Percentiles rank a stretch among this genome's conserved stretches.
Conservation (phyloP, 2,888 invertebrate genomes). For the Beris morrisii region DNA sequence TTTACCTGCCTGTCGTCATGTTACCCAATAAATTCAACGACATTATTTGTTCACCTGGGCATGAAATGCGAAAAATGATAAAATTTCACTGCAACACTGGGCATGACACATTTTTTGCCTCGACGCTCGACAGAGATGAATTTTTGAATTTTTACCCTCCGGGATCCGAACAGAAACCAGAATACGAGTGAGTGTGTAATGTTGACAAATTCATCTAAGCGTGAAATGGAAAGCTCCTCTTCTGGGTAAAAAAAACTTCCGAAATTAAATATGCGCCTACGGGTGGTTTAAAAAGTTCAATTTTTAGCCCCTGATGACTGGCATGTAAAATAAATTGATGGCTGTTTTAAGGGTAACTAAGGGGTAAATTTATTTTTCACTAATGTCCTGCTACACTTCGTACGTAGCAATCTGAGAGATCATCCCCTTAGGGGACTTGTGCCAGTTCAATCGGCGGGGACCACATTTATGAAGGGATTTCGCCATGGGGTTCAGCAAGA, state of each 20-base stretch:
- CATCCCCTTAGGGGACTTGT: too few relatives aligned
- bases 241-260: slow-evolving; percentile 8
- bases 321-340: too few relatives aligned
- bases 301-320: too few relatives aligned
- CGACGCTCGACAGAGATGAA: background rate
- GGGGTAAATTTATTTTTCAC: too few relatives aligned
- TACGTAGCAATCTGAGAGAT: too few relatives aligned
- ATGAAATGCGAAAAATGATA: slow-evolving; percentile 40
- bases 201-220: slow-evolving; percentile 36
- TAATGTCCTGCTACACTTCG: too few relatives aligned
- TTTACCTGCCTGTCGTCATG: slow-evolving; percentile 19
- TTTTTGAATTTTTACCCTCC: slow-evolving; percentile 2
- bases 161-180: slow-evolving; percentile 6
- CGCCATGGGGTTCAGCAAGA: too few relatives aligned
- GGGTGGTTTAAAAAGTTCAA: too few relatives aligned
- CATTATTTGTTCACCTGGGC: slow-evolving; percentile 39
- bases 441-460: too few relatives aligned
- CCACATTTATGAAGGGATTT: too few relatives aligned
- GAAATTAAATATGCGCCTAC: slow-evolving; percentile 19
- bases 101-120: slow-evolving; percentile 24
- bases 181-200: slow-evolving; percentile 10
- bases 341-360: too few relatives aligned
- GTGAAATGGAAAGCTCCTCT: slow-evolving; percentile 36
- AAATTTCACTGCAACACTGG: slow-evolving; percentile 34
- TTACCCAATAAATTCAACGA: slow-evolving; percentile 35